Conservation (phyloP, 2,113 vertebrate genomes). For the zebrafish (Danio rerio) region GRCz12tu NC_133178.1:29819501-29820000, state of each 20-base stretch:
- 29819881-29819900: no score
- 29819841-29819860: not conserved
- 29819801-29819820: constrained; percentile 18
- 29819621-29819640: constrained; percentile 26
- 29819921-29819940: no score
- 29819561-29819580: not conserved
- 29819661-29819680: constrained; percentile 26
- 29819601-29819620: constrained; percentile 18
- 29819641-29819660: constrained; percentile 18
- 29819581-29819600: not conserved
- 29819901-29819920: no score
- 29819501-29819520: not conserved
- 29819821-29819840: not conserved
- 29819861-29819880: not conserved
- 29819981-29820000: no score
- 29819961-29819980: no score
- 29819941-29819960: no score
- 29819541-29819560: not conserved
- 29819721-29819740: constrained; percentile 41
- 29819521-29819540: not conserved
- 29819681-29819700: constrained; percentile 25
- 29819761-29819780: constrained; percentile 27
- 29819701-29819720: constrained; percentile 39
- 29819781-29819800: constrained; percentile 50
- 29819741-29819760: constrained; percentile 65